Base-by-base conservation (phyloP, 2,113 vertebrate genomes). In the Labeo catla region DNA sequence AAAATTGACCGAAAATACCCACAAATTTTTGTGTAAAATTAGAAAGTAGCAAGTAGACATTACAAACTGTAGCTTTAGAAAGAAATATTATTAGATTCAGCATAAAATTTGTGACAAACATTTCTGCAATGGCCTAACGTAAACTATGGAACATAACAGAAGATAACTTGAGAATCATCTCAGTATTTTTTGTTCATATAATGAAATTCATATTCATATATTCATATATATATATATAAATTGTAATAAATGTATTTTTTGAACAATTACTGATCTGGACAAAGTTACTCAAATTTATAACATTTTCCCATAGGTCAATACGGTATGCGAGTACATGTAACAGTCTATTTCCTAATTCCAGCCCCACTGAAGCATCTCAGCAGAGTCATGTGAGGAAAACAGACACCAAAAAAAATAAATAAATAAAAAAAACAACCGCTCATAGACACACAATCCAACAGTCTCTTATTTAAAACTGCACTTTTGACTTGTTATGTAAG, bases 401-500 rank as follows among this genome's bases (percentile, higher is more conserved):
- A 21, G 11, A 2, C 54, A 8, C 23, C 65, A 21, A 81, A 74
- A 80, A 84, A 43, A 47, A 47, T 4, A 59, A 59, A 43, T 28
- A 47, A 8, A 21, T 21, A 59, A 21, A 0, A 21, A 2, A 1
- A 59, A 8, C 0, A 21, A 0, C 2, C 19, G 21, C 19, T 8
- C 7, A 59, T 7, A 39, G 3, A 36, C 11, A 4, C 84, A 76
- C 82, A 76, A 76, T 81, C 61, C 77, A 80, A 73, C 47, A 65
- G 57, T 66, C 84, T 86, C 21, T 1, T 19, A 84, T 65, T 72
- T 13, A 74, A 63, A 61, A 52, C 2, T 81, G 88, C 88, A 85
- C 84, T 85, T 72, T 84, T 86, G 86, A 85, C 86, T 72, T 52
- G 8, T 90, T 87, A 89, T 52, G 50, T 78, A 87, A 87, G n/a